A percentile compares a stretch with the other conserved stretches of the same genome.
Evolutionary conservation across 2,113 vertebrate genomes (phyloP).

Genomic region (Albula glossodonta): DNA sequence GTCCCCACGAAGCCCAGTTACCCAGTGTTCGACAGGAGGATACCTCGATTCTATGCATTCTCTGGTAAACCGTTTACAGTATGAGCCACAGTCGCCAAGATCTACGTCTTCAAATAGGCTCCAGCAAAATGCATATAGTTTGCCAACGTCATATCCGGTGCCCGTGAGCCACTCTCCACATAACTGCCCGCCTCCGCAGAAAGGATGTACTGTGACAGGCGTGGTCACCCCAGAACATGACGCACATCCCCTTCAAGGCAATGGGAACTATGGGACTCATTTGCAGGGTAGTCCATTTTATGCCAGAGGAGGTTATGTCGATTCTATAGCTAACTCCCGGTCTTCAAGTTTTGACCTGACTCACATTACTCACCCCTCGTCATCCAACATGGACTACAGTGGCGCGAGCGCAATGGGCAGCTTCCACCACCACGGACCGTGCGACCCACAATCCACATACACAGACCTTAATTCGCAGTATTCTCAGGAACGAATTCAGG

Average conservation of each 20-base stretch:
- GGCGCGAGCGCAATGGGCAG: conserved; percentile 87
- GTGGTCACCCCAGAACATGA: conserved; percentile 91
- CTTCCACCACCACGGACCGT: conserved; percentile 90
- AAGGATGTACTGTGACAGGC: conserved; percentile 83
- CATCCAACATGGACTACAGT: conserved; percentile 90
- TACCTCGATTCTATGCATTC: conserved; percentile 98
- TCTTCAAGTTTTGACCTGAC: conserved; percentile 90
- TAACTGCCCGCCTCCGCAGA: conserved; percentile 82
- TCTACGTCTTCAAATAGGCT: conserved; percentile 83
- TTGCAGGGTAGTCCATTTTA: conserved; percentile 96
- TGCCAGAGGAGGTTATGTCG: conserved; percentile 91
- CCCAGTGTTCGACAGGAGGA: conserved; percentile 77
- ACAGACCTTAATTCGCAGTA: conserved; percentile 96
- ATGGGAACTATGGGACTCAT: conserved; percentile 88
- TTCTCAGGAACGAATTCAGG: conserved; percentile 99
- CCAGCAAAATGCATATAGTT: conserved; percentile 85
- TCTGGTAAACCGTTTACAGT: conserved; percentile 91
- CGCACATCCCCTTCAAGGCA: conserved; percentile 87
- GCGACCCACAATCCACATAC: conserved; percentile 90
- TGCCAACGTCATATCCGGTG: conserved; percentile 72
- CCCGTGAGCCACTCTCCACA: conserved; percentile 75
- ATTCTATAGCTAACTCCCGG: conserved; percentile 86
- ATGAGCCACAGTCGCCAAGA: conserved; percentile 87
- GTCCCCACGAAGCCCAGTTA: conserved; percentile 89
- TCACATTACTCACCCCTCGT: conserved; percentile 86